These are phyloP conservation scores for Glyphotaelius pellucidus DNA, from an alignment of 2,888 invertebrate species.

Conservation along the genomic window DNA sequence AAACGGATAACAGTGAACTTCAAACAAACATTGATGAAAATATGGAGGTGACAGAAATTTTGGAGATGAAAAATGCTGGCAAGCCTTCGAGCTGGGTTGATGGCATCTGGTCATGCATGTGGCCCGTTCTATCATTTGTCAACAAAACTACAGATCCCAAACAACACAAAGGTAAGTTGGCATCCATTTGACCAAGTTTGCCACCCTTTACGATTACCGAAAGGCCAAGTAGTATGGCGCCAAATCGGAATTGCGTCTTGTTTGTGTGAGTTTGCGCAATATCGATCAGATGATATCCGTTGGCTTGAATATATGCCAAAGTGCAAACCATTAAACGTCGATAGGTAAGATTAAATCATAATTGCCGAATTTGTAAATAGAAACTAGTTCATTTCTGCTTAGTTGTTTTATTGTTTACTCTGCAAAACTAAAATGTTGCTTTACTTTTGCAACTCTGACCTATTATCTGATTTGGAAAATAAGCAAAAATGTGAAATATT, in stretches of 20 bases:
- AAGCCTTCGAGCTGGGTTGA: constrained; percentile 80
- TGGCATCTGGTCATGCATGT: constrained; percentile 91
- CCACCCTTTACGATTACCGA: constrained; percentile 44
- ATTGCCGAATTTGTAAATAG: not conserved
- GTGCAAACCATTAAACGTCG: not conserved
- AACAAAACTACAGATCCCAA: constrained; percentile 86
- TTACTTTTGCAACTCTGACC: not conserved
- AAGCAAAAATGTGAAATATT: not conserved
- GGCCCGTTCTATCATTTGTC: constrained; percentile 92
- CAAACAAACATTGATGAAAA: constrained; percentile 31
- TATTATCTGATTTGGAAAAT: not conserved
- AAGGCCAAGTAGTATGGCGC: constrained; percentile 31
- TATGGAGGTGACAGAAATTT: constrained; percentile 45
- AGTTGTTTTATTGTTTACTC: not conserved
- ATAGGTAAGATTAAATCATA: not conserved
- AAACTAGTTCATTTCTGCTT: not conserved
- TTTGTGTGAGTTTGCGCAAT: constrained; percentile 23
- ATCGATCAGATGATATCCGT: constrained; percentile 31
- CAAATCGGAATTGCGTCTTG: constrained; percentile 11
- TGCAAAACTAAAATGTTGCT: not conserved
- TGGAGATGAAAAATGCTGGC: constrained; percentile 52
- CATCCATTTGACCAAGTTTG: not conserved
- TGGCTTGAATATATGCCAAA: not conserved
- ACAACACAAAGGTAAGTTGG: constrained; percentile 77
- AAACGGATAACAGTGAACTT: not conserved